These are phyloP conservation scores for Oreortyx pictus DNA, from an alignment of 2,797 vertebrate species.

Conservation along the genomic window DNA sequence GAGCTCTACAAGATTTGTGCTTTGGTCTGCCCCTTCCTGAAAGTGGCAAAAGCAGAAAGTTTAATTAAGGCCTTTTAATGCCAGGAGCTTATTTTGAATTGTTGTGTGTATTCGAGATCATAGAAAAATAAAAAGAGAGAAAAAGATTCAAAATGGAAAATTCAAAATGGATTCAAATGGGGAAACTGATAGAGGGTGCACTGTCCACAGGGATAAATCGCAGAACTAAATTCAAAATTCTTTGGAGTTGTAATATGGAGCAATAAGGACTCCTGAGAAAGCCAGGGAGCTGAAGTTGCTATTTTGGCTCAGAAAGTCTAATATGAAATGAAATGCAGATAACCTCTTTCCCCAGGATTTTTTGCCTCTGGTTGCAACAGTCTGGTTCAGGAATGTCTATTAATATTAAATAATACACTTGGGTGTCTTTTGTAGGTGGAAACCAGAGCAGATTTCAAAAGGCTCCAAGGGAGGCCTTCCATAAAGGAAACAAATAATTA, in stretches of 20 bases:
- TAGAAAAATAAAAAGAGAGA: not conserved
- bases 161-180: not conserved
- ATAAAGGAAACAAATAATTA: constrained; percentile 64
- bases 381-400: constrained; percentile 31
- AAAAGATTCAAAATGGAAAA: too few species aligned
- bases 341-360: not conserved
- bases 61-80: not conserved
- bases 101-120: not conserved
- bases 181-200: not conserved
- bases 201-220: not conserved
- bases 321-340: not conserved
- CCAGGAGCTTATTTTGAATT: not conserved
- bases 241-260: not conserved
- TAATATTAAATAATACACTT: constrained; percentile 39
- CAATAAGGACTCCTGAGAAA: not conserved
- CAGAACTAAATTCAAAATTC: not conserved
- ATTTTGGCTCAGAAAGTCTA: not conserved
- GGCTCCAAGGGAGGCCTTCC: not conserved
- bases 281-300: not conserved
- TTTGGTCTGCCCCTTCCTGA: not conserved
- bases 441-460: constrained; percentile 43
- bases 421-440: constrained; percentile 21
- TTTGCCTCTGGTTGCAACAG: not conserved
- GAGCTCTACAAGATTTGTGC: not conserved
- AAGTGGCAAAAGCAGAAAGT: not conserved